phyloP scores from a whole-genome alignment of 30 jellyfish, hydroid and myxozoan genomes.

The Turritopsis rubra region DNA sequence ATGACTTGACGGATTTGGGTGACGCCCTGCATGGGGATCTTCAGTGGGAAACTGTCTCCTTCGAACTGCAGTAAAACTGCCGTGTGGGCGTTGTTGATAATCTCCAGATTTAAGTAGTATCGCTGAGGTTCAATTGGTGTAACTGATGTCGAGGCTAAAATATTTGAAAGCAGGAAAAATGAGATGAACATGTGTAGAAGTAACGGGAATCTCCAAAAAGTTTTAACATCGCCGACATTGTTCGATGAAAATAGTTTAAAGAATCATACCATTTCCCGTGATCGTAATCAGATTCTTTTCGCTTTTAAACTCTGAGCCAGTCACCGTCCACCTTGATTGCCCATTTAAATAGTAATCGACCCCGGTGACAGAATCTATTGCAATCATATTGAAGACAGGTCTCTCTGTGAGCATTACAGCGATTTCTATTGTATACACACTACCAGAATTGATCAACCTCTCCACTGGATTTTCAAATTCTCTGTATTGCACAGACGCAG shows the following conservation, averaged over 20 bases:
- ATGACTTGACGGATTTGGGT: conserved; percentile 45
- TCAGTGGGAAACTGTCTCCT: conserved; percentile 60
- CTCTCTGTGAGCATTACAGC: conserved; percentile 49
- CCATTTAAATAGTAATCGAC: conserved; percentile 63
- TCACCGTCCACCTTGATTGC: conserved; percentile 21
- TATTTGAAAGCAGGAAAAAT: neutral
- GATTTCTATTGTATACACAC: conserved; percentile 42
- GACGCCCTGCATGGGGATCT: conserved; percentile 65
- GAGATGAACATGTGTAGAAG: neutral
- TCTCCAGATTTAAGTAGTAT: conserved; percentile 68
- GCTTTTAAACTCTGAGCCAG: conserved; percentile 59
- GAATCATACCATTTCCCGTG: conserved; percentile 76
- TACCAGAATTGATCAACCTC: conserved; percentile 39
- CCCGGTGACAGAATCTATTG: conserved; percentile 17
- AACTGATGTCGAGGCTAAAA: neutral
- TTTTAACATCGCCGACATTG: too few species aligned
- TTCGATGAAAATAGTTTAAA: too few species aligned
- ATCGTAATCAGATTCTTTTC: conserved; percentile 57
- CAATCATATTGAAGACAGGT: conserved; percentile 49
- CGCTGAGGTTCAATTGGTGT: conserved; percentile 2
- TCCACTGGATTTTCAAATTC: conserved; percentile 53
- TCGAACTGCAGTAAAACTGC: conserved; percentile 52
- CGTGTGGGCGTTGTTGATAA: conserved; percentile 70
- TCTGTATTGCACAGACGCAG: conserved; percentile 52
- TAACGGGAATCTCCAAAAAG: too few species aligned